Evolutionary conservation across 2,113 vertebrate genomes (phyloP).

Genomic region (Osmerus eperlanus): DNA sequence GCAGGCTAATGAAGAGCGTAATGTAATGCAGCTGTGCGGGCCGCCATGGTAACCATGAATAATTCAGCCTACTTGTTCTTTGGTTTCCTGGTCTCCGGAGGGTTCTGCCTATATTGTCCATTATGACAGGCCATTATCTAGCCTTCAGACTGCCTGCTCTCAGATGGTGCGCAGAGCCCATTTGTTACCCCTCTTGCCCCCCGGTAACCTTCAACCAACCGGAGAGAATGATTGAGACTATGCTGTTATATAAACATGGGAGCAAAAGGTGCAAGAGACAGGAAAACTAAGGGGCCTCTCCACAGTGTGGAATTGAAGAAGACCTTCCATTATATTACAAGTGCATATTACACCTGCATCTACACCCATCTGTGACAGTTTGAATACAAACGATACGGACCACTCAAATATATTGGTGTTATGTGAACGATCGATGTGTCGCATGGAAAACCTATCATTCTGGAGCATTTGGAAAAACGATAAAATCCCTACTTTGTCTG

Average conservation of each 20-base stretch:
- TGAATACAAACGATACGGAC: conserved; percentile 62
- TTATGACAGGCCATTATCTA: conserved; percentile 96
- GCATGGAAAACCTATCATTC: too few species aligned
- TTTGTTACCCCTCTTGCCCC: conserved; percentile 77
- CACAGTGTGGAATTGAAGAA: conserved; percentile 60
- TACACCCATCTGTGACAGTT: conserved; percentile 54
- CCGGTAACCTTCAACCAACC: conserved; percentile 92
- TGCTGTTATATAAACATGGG: conserved; percentile 90
- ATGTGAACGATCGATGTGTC: too few species aligned
- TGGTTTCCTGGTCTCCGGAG: conserved; percentile 82
- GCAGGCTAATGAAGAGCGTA: conserved; percentile 86
- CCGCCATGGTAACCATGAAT: conserved; percentile 85
- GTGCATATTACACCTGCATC: conserved; percentile 71
- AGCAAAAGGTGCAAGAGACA: conserved; percentile 69
- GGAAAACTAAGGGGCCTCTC: conserved; percentile 61
- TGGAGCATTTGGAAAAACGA: too few species aligned
- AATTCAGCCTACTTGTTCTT: conserved; percentile 88
- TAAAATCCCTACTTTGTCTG: neutral
- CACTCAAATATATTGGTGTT: neutral
- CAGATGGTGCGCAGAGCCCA: conserved; percentile 79
- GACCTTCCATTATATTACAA: conserved; percentile 70
- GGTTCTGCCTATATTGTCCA: conserved; percentile 89
- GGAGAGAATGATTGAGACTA: conserved; percentile 88
- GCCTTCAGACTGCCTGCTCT: conserved; percentile 90
- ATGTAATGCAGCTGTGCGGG: conserved; percentile 82